Percentiles rank a stretch among this genome's conserved stretches.
phyloP scores from a whole-genome alignment of 2,797 vertebrate genomes.

The Spheniscus humboldti region DNA sequence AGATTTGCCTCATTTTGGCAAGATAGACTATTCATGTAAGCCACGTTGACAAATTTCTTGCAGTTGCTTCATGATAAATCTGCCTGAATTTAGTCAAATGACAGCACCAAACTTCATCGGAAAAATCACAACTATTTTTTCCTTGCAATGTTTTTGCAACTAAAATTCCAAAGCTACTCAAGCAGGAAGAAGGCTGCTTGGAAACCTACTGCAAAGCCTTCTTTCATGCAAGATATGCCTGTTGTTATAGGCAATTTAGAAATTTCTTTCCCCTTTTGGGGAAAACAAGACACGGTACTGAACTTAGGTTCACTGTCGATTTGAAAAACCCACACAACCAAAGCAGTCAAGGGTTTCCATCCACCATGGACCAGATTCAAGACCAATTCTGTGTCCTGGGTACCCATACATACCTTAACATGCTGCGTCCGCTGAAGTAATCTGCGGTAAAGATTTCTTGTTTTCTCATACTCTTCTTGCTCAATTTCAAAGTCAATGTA shows the following conservation, averaged over 20 bases:
- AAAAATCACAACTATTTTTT: neutral
- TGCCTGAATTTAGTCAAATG: neutral
- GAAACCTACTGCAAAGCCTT: neutral
- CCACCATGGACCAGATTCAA: neutral
- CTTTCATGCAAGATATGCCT: rapidly evolving
- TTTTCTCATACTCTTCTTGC: constrained; percentile 93
- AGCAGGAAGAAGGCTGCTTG: neutral
- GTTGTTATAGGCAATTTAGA: rapidly evolving
- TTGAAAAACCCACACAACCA: neutral
- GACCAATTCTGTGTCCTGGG: neutral
- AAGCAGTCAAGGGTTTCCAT: neutral
- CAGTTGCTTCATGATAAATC: neutral
- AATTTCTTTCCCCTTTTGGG: neutral
- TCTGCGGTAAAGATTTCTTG: constrained; percentile 87
- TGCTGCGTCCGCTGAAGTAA: constrained; percentile 94
- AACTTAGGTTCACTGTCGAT: neutral
- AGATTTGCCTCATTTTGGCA: neutral
- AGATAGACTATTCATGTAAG: rapidly evolving
- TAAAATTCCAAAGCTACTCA: neutral
- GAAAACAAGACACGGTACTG: rapidly evolving
- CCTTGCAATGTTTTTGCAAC: neutral
- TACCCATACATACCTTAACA: constrained; percentile 82
- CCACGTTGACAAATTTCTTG: rapidly evolving
- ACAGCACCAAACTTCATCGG: neutral
- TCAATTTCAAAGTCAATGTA: constrained; percentile 99